Evolutionary conservation across 2,113 vertebrate species (phyloP), one percentile per base, ranked within the genome.

Genomic region (Chauna torquata): DNA sequence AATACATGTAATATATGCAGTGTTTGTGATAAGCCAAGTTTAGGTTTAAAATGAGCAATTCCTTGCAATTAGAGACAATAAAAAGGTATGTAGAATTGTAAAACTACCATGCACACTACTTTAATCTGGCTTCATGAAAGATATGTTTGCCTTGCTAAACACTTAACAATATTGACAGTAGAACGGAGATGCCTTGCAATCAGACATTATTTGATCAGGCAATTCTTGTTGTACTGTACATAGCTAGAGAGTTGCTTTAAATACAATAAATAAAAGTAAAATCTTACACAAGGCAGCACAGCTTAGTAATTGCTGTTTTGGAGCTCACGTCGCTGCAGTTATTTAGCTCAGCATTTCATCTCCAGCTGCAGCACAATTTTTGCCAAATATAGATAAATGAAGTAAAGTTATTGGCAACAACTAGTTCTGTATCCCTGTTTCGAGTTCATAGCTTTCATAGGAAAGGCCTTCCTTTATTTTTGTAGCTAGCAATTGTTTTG

Each of bases 331-430:
- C 88, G 71, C 96, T 94, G 97, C 96, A 97, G 98, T 97, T 98
- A 98, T 98, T 98, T 93, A 97, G 97, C 98, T 98, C 98, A 98
- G 97, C 97, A 97, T 97, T 98, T 98, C 97, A 97, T 97, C 98
- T 98, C 98, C 98, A 98, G 98, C 98, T 98, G 98, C 98, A 98
- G 98, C 97, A 86, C 96, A 97, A 94, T 98, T 98, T 98, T 98
- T 98, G 98, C 98, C 98, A 98, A 98, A 98, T 98, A 98, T 98
- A 98, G 98, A 98, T 98, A 98, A 98, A 98, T 98, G 98, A 98
- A 98, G 98, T 98, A 98, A 98, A 98, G 98, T 98, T 98, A 98
- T 98, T 98, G 98, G 98, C 98, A 98, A 94, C 50, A 49, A 80
- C 96, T 94, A 82, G 92, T 94, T 97, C 95, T 96, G 96, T 96